These are phyloP conservation scores for Enteromius anoplus DNA, from an alignment of 2,797 vertebrate genomes.

Conservation along the genomic window DNA sequence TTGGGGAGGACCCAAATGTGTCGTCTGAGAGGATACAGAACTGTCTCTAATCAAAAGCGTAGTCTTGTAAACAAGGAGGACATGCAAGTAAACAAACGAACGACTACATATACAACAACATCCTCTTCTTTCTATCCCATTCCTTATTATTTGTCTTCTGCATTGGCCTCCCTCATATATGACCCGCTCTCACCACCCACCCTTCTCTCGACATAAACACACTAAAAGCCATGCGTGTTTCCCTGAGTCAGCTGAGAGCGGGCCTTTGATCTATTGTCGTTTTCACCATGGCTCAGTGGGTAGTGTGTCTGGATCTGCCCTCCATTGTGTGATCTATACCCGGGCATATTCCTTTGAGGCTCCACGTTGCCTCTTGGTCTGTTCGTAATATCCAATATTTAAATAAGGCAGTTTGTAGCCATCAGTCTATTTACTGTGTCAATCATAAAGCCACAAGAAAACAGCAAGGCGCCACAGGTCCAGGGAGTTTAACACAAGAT, in stretches of 20 bases:
- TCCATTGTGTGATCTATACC: slow-evolving; percentile 51
- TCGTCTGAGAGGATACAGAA: slow-evolving; percentile 1
- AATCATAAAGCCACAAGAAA: slow-evolving; percentile 63
- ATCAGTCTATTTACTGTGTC: slow-evolving; percentile 56
- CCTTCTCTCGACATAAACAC: slow-evolving; percentile 34
- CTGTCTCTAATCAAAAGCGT: slow-evolving; percentile 25
- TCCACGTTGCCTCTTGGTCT: slow-evolving; percentile 60
- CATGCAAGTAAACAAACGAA: slow-evolving; percentile 28
- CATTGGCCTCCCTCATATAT: background rate
- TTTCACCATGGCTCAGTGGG: slow-evolving; percentile 62
- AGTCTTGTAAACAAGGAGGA: slow-evolving; percentile 47
- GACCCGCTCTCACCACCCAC: background rate
- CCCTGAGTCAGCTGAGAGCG: slow-evolving; percentile 52
- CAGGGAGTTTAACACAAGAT: slow-evolving; percentile 29
- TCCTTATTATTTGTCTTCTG: background rate
- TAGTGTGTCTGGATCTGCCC: slow-evolving; percentile 40
- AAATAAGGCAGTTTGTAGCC: slow-evolving; percentile 58
- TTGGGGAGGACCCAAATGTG: background rate
- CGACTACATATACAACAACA: slow-evolving; percentile 31
- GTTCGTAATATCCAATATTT: slow-evolving; percentile 66
- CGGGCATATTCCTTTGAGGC: slow-evolving; percentile 41
- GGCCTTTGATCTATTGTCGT: slow-evolving; percentile 67
- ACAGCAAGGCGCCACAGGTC: slow-evolving; percentile 43
- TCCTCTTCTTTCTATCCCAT: slow-evolving; percentile 34
- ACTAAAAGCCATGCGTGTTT: slow-evolving; percentile 42